Evolutionary conservation across 30 jellyfish, hydroid and myxozoan genomes (phyloP).

Genomic region (Hydra vulgaris): DNA sequence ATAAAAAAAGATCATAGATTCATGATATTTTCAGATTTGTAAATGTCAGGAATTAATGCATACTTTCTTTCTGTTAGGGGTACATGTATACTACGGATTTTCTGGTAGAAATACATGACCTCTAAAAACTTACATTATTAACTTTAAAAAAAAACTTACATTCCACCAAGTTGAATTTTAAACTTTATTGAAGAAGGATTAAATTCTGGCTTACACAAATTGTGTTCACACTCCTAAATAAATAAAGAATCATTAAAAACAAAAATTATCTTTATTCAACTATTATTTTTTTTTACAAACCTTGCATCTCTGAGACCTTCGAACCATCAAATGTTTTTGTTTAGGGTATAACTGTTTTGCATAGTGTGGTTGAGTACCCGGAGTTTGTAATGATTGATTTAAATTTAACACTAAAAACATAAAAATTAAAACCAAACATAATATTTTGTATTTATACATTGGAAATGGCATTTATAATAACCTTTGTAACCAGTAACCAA

Average conservation of each 20-base stretch:
- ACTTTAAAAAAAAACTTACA: too few species aligned
- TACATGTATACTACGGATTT: too few species aligned
- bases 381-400: constrained; percentile 44
- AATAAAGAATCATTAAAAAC: not conserved
- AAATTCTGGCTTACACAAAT: constrained; percentile 92
- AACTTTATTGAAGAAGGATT: constrained; percentile 89
- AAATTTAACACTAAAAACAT: constrained; percentile 32
- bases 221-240: constrained; percentile 83
- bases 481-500: too few species aligned
- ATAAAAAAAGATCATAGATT: too few species aligned
- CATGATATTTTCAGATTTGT: too few species aligned
- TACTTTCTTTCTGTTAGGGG: too few species aligned
- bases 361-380: constrained; percentile 33
- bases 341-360: constrained; percentile 61
- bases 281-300: constrained; percentile 3
- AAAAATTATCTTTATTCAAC: not conserved
- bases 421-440: too few species aligned
- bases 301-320: constrained; percentile 70
- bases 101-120: too few species aligned
- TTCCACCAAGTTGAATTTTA: constrained; percentile 85
- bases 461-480: too few species aligned
- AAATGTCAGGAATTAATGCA: too few species aligned
- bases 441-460: too few species aligned
- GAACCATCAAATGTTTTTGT: constrained; percentile 72
- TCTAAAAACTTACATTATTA: too few species aligned